Base-by-base conservation (phyloP, 1,140 invertebrate species). In the Magallana ariakensis region DNA sequence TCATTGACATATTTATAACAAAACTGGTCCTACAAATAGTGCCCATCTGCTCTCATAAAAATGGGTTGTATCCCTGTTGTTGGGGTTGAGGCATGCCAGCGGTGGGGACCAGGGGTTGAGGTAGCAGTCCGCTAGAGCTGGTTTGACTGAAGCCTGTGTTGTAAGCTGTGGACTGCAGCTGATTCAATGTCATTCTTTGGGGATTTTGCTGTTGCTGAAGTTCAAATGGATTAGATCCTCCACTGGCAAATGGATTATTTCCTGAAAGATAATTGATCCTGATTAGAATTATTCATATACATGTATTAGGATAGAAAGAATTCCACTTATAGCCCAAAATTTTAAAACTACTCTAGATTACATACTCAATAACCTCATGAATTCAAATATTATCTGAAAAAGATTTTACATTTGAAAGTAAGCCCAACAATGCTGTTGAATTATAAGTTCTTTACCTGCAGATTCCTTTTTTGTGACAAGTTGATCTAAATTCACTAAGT, bases 401-500 rank as follows among this genome's bases (percentile, higher is more conserved):
- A 46, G 2, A 46, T 46, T 46, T 46, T 5, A 46, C 5, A 46
- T 46, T 46, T 46, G 33, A 46, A 5, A 46, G 5, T 46, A 46
- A 46, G 33, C 33, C 33, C 33, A 46, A 46, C 33, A 46, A 46
- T 46, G 2, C 5, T 46, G 33, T 46, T 46, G 33, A 46, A n/a
- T n/a, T n/a, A n/a, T n/a, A 46, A 46, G 33, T 46, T 4, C 33
- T 46, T 66, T 62, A 92, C 91, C 91, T 90, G 90, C 89, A 15
- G 90, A 89, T 60, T 88, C 87, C 75, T 87, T 87, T 85, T 90
- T 92, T 11, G 92, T 83, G 16, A 94, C 92, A 57, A 94, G 88
- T 86, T 93, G 91, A 89, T 94, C 93, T 55, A 94, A 87, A 85
- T 94, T 94, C n/a, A 94, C 93, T 82, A 94, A 89, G 57, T 87